Conservation (phyloP, 2,888 invertebrate genomes). For the Myathropa florea region DNA sequence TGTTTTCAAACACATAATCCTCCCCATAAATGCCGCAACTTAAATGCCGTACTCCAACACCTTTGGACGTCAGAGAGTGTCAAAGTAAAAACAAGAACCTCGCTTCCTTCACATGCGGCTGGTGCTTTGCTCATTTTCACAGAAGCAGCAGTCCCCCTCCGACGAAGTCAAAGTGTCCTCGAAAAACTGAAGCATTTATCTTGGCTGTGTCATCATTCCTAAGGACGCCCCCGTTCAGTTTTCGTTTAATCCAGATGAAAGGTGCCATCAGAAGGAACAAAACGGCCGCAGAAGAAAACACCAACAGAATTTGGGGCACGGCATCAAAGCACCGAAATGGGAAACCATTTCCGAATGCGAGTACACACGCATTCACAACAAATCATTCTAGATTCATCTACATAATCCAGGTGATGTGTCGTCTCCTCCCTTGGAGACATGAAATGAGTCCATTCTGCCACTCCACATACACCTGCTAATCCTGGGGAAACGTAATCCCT, state of each 20-base stretch:
- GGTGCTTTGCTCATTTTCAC: not conserved
- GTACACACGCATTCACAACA: slow-evolving; percentile 29
- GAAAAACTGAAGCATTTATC: slow-evolving; percentile 21
- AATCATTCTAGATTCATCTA: slow-evolving; percentile 63
- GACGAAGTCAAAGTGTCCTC: not conserved
- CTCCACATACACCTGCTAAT: slow-evolving; percentile 62
- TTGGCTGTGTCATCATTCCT: slow-evolving; percentile 2
- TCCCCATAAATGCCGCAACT: not conserved
- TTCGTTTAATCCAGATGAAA: slow-evolving; percentile 19
- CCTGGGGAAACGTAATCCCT: slow-evolving; percentile 46
- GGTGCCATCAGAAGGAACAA: not conserved
- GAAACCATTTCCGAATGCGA: slow-evolving; percentile 6
- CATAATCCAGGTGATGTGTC: slow-evolving; percentile 60
- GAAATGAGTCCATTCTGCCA: slow-evolving; percentile 39
- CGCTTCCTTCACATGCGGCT: too few relatives aligned
- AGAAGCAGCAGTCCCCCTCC: not conserved
- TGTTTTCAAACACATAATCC: slow-evolving; percentile 1
- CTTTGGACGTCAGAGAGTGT: not conserved
- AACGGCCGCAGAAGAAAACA: not conserved
- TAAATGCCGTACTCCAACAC: not conserved
- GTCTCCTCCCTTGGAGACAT: slow-evolving; percentile 27
- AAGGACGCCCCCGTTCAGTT: not conserved
- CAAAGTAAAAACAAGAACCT: not conserved
- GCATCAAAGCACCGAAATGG: slow-evolving; percentile 36
- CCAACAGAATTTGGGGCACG: slow-evolving; percentile 21